Evolutionary conservation across 2,797 vertebrate species (phyloP).

Genomic region (Chaunax sp.): DNA sequence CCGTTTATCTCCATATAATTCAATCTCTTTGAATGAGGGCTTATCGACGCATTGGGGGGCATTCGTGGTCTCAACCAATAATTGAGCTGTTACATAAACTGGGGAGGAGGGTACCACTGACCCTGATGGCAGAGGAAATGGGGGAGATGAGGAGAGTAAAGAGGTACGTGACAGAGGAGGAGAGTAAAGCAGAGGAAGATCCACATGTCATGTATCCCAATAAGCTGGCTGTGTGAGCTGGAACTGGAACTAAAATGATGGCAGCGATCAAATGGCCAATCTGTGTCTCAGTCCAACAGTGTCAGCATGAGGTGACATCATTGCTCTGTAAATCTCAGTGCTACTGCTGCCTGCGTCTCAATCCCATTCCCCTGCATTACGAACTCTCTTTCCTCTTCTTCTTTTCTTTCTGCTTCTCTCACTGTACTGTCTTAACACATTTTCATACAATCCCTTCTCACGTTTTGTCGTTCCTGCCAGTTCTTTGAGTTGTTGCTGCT

Average conservation of each 20-base stretch:
- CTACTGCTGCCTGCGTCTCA: conserved; percentile 48
- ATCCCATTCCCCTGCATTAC: conserved; percentile 17
- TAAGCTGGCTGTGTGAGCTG: conserved; percentile 43
- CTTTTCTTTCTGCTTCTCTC: conserved; percentile 23
- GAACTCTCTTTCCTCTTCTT: conserved; percentile 22
- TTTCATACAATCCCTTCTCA: conserved; percentile 28
- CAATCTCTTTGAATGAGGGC: conserved; percentile 82
- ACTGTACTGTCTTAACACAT: conserved; percentile 11
- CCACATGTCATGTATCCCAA: conserved; percentile 52
- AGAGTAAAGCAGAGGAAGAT: conserved; percentile 38
- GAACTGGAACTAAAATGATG: conserved; percentile 65
- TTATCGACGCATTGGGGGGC: conserved; percentile 78
- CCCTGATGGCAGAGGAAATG: conserved; percentile 48
- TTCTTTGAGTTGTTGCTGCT: conserved; percentile 17
- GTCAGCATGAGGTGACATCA: conserved; percentile 77
- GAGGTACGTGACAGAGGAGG: conserved; percentile 52
- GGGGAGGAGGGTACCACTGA: conserved; percentile 66
- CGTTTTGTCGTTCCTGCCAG: conserved; percentile 15
- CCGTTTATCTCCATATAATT: conserved; percentile 86
- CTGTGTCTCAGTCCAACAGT: conserved; percentile 61
- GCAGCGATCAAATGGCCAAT: conserved; percentile 75
- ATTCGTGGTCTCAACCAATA: conserved; percentile 75
- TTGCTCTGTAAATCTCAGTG: conserved; percentile 60
- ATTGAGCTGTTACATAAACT: conserved; percentile 79
- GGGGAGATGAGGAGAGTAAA: conserved; percentile 44